These are phyloP conservation scores for Temnothorax longispinosus DNA, from an alignment of 1,140 invertebrate species.

Conservation along the genomic window DNA sequence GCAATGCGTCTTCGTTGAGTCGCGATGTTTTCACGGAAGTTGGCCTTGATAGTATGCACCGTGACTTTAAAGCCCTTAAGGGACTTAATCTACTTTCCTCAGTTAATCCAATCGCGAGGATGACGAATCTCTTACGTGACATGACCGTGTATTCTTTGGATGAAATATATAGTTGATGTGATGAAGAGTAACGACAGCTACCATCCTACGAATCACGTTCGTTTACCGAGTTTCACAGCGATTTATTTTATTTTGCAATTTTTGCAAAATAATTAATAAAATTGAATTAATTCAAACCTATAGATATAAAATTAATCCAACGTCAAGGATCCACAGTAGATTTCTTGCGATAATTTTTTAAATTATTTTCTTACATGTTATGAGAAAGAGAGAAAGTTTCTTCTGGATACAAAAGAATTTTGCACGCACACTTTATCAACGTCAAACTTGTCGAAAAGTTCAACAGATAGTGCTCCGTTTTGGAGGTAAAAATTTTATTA, in stretches of 20 bases:
- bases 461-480: not conserved
- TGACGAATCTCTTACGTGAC: not conserved
- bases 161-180: not conserved
- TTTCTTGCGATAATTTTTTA: not conserved
- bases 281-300: not conserved
- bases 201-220: not conserved
- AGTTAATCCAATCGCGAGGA: constrained; percentile 55
- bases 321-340: not conserved
- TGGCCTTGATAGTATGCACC: constrained; percentile 74
- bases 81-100: constrained; percentile 70
- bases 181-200: not conserved
- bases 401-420: not conserved
- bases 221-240: not conserved
- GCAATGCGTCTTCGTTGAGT: constrained; percentile 71
- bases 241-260: not conserved
- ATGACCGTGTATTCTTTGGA: not conserved
- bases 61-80: constrained; percentile 68
- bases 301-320: not conserved
- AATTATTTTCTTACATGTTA: not conserved
- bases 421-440: not conserved
- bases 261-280: not conserved
- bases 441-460: not conserved
- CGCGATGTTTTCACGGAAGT: constrained; percentile 72
- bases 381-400: not conserved
- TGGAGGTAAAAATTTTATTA: not conserved